Conservation (phyloP, 2,797 vertebrate species). For the Chiroxiphia lanceolata region DNA sequence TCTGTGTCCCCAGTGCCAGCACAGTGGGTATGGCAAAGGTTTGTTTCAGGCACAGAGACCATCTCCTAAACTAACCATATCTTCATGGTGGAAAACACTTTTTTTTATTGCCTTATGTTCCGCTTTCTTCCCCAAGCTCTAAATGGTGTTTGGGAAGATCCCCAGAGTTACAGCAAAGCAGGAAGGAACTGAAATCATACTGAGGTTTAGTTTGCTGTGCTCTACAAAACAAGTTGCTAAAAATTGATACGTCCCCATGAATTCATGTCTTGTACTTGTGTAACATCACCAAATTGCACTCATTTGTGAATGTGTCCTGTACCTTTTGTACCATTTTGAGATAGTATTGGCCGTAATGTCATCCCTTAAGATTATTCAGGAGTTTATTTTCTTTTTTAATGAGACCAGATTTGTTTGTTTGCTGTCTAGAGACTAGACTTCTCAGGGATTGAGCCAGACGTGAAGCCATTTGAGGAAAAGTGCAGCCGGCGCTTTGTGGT, state of each 20-base stretch:
- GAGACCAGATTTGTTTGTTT: slow-evolving; percentile 30
- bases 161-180: not conserved
- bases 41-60: not conserved
- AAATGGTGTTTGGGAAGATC: slow-evolving; percentile 21
- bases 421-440: slow-evolving; percentile 89
- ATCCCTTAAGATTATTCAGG: not conserved
- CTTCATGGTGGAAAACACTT: not conserved
- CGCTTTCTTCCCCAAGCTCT: not conserved
- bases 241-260: not conserved
- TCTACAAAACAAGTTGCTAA: not conserved
- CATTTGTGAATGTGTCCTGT: not conserved
- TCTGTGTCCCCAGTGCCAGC: not conserved
- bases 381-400: not conserved
- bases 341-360: not conserved
- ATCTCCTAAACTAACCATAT: not conserved
- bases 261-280: not conserved
- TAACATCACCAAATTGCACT: not conserved
- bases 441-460: slow-evolving; percentile 93
- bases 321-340: not conserved
- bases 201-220: slow-evolving; percentile 46
- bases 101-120: not conserved
- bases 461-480: slow-evolving; percentile 95
- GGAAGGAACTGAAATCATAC: slow-evolving; percentile 44
- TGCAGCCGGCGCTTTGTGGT: slow-evolving; percentile 88
- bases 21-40: not conserved